These are phyloP conservation scores for Mixornis gularis DNA, from an alignment of 2,113 vertebrate genomes.

Conservation along the genomic window DNA sequence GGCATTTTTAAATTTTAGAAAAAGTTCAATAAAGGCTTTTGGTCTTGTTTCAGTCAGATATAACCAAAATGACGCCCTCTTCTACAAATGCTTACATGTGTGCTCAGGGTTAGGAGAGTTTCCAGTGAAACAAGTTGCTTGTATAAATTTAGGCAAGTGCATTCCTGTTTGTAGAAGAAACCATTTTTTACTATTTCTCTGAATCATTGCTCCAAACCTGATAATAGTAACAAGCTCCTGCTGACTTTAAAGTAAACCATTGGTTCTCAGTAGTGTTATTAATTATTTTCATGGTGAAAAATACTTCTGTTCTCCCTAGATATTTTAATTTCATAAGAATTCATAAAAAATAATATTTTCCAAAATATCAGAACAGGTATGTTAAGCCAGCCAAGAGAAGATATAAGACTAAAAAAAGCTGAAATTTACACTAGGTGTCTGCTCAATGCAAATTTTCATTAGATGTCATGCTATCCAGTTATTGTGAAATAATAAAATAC, in stretches of 20 bases:
- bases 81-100: neutral
- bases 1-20: neutral
- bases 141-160: neutral
- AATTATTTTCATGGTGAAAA: neutral
- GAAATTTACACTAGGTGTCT: neutral
- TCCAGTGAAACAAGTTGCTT: neutral
- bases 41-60: neutral
- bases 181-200: neutral
- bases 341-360: neutral
- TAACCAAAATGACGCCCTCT: neutral
- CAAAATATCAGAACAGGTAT: neutral
- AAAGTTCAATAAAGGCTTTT: neutral
- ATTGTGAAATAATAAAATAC: constrained; percentile 10
- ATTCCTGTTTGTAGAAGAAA: neutral
- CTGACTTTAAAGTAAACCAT: neutral
- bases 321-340: neutral
- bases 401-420: neutral
- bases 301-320: neutral
- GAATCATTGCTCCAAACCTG: neutral
- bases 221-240: neutral
- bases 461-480: neutral
- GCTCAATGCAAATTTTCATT: constrained; percentile 21
- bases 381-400: neutral
- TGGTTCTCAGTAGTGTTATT: neutral
- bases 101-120: neutral